Percentiles rank a stretch among this genome's conserved stretches.
Conservation (phyloP, 2,888 invertebrate genomes). For the Xestia sexstrigata region DNA sequence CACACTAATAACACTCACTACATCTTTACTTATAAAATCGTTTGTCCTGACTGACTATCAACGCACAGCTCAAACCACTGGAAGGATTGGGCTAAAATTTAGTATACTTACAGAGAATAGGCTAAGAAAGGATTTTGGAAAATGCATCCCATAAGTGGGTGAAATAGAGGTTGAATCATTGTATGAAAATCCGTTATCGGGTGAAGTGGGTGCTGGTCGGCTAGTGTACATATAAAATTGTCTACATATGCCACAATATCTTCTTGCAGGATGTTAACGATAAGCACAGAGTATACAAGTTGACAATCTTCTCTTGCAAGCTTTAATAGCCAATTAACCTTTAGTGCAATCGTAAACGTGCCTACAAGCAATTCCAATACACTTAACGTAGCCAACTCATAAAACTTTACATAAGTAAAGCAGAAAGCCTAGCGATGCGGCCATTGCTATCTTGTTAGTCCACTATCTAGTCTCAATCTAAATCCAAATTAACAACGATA, state of each 20-base stretch:
- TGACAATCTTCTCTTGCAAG: conserved; percentile 35
- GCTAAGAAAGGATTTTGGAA: neutral
- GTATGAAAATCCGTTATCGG: neutral
- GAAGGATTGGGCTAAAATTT: neutral
- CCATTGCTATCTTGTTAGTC: conserved; percentile 31
- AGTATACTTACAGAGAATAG: neutral
- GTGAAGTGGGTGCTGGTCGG: neutral
- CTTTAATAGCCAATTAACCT: conserved; percentile 56
- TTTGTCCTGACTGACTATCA: neutral
- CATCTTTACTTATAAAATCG: neutral
- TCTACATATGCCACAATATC: conserved; percentile 13
- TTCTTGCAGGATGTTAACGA: conserved; percentile 17
- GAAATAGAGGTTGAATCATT: neutral
- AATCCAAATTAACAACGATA: conserved; percentile 49
- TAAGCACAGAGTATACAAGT: conserved; percentile 27
- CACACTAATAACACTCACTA: conserved; percentile 12
- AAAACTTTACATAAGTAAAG: conserved; percentile 34
- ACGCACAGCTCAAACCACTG: neutral
- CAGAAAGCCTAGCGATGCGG: conserved; percentile 33
- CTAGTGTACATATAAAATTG: neutral
- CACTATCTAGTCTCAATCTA: conserved; percentile 36
- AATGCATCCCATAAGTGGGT: neutral
- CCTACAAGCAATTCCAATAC: conserved; percentile 41
- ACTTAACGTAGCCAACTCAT: conserved; percentile 34
- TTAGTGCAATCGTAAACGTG: conserved; percentile 54